A percentile compares a stretch with the other conserved stretches of the same genome.
phyloP scores from a whole-genome alignment of 2,888 invertebrate species.

The Gortyna flavago region DNA sequence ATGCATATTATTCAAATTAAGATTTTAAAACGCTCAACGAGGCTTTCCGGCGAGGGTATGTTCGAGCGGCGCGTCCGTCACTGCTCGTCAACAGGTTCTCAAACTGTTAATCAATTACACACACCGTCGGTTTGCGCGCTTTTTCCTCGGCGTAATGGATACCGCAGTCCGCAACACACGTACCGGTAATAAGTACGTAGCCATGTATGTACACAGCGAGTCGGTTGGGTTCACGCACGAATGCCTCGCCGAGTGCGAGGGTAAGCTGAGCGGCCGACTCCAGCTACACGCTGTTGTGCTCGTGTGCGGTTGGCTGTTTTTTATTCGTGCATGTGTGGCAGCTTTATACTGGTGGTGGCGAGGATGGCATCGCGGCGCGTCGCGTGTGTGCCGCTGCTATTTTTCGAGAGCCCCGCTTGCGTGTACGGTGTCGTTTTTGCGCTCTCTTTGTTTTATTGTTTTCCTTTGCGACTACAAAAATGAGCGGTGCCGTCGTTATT shows the following conservation, averaged over 20 bases:
- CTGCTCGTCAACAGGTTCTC: conserved; percentile 78
- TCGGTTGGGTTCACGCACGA: conserved; percentile 83
- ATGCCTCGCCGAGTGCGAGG: conserved; percentile 82
- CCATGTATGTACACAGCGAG: conserved; percentile 68
- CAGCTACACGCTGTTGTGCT: conserved; percentile 69
- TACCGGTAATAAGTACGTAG: conserved; percentile 78
- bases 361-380: conserved; percentile 74
- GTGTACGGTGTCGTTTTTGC: conserved; percentile 84
- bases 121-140: conserved; percentile 83
- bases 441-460: conserved; percentile 86
- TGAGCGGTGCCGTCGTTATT: conserved; percentile 83
- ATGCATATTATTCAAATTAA: conserved; percentile 74
- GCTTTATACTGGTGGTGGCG: conserved; percentile 70
- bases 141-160: conserved; percentile 87
- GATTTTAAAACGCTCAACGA: conserved; percentile 75
- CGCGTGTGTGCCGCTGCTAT: conserved; percentile 76
- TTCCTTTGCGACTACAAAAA: conserved; percentile 83
- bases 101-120: conserved; percentile 89
- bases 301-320: conserved; percentile 78
- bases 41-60: conserved; percentile 60
- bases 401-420: conserved; percentile 85
- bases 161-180: conserved; percentile 78
- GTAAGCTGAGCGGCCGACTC: conserved; percentile 70
- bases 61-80: conserved; percentile 68
- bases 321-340: conserved; percentile 76